Evolutionary conservation across 2,888 invertebrate genomes (phyloP), one percentile per base, ranked within the genome.

Genomic region (Lepidochitona cinerea): DNA sequence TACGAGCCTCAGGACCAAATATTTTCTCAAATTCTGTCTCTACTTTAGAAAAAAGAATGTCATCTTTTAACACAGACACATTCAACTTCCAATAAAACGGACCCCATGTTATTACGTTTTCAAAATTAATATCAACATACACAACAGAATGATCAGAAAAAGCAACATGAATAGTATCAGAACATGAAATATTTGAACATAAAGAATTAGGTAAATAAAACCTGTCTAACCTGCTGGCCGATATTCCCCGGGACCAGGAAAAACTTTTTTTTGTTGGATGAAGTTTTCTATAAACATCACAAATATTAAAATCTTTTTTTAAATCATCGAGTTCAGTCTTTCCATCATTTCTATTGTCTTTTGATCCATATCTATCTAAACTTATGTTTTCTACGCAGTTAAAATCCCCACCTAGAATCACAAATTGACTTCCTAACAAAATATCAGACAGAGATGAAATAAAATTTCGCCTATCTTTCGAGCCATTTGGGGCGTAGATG

Each of bases 351-450:
- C n/a, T n/a, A 26, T 73, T 65, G 23, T 36, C 29, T 41, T 72
- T 71, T n/a, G 73, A 69, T 23, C 75, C 75, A 32, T 73, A n/a
- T 66, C 73, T 74, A 35, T 76, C 72, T 1, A 74, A 54, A 0
- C 36, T 14, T 14, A 71, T 66, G 54, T 74, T 71, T 26, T 65
- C 65, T 41, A 76, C 70, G 67, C 53, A 76, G 67, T 76, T 76
- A 70, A 72, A 76, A 66, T 76, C 76, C n/a, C 76, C 76, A 69
- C 26, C 36, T 29, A 77, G 12, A 29, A 73, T 64, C 0, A 77
- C 9, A 32, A 69, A 32, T n/a, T 69, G 23, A 35, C 70, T 65
- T 7, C 5, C 7, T 14, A 14, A 14, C 23, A 59, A 29, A 14
- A 59, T 14, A 59, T 4, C 29, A 59, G 23, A 23, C 14, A 59